phyloP scores from a whole-genome alignment of 1,140 invertebrate genomes.

The Conopomorpha cramerella region DNA sequence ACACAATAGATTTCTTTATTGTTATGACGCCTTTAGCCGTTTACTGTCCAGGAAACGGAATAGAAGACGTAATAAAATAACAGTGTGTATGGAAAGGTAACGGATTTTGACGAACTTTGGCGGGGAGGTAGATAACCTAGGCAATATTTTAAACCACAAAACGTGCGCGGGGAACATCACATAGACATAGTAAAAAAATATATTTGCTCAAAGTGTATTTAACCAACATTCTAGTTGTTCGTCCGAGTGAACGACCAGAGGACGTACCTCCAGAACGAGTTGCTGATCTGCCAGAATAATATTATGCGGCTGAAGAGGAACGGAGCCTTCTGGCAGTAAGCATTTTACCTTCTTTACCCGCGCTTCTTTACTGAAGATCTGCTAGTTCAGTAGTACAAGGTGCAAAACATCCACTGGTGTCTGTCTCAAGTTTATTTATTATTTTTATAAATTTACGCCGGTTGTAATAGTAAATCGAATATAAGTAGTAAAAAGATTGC shows the following conservation, averaged over 20 bases:
- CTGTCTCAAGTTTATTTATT: conserved; percentile 5
- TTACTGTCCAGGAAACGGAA: too few relatives aligned
- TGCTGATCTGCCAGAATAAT: conserved; percentile 50
- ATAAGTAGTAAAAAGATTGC: too few relatives aligned
- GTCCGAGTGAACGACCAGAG: conserved; percentile 44
- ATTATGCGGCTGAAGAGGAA: conserved; percentile 42
- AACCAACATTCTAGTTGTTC: conserved; percentile 41
- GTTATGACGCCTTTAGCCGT: too few relatives aligned
- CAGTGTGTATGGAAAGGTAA: too few relatives aligned
- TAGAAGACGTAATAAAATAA: too few relatives aligned
- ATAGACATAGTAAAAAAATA: background rate
- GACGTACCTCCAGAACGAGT: conserved; percentile 46
- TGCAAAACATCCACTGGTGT: background rate
- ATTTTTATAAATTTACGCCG: conserved; percentile 7
- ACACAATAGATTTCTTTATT: too few relatives aligned
- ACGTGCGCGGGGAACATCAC: background rate
- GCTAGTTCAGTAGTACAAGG: too few relatives aligned
- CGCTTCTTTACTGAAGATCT: too few relatives aligned
- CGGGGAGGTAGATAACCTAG: too few relatives aligned
- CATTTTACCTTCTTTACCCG: too few relatives aligned
- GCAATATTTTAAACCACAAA: background rate
- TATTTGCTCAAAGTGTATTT: conserved; percentile 8
- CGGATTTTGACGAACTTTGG: too few relatives aligned
- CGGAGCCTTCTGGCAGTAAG: conserved; percentile 47
- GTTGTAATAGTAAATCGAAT: too few relatives aligned